Evolutionary conservation across 2,113 vertebrate genomes (phyloP).

Genomic region (Coregonus clupeaformis): DNA sequence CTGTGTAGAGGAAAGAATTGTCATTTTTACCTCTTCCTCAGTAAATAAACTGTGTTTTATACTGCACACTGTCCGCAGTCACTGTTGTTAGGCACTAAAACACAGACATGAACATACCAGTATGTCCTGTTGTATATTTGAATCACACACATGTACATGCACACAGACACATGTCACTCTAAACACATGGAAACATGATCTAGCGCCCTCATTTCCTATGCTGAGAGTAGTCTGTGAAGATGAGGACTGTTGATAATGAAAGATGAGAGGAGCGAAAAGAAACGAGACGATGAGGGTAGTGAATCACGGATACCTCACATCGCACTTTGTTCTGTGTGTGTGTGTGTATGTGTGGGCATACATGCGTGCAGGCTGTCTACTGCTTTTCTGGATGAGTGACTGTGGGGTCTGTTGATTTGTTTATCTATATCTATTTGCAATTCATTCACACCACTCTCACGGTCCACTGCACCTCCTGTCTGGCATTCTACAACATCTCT

Average conservation of each 20-base stretch:
- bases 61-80: background rate
- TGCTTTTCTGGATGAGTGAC: conserved; percentile 7
- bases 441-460: conserved; percentile 8
- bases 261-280: background rate
- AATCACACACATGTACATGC: background rate
- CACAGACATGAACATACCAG: background rate
- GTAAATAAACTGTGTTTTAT: background rate
- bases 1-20: background rate
- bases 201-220: background rate
- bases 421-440: conserved; percentile 21
- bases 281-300: background rate
- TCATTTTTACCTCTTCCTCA: background rate
- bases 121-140: background rate
- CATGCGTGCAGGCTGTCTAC: too few species aligned
- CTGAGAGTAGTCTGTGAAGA: background rate
- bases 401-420: conserved; percentile 24
- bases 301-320: background rate
- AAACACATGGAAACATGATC: background rate
- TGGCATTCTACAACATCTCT: background rate
- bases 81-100: background rate
- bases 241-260: background rate
- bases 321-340: background rate
- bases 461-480: conserved; percentile 8
- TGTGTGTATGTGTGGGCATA: too few species aligned
- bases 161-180: background rate